Evolutionary conservation across 2,797 vertebrate species (phyloP).

Genomic region (Coendou prehensilis): DNA sequence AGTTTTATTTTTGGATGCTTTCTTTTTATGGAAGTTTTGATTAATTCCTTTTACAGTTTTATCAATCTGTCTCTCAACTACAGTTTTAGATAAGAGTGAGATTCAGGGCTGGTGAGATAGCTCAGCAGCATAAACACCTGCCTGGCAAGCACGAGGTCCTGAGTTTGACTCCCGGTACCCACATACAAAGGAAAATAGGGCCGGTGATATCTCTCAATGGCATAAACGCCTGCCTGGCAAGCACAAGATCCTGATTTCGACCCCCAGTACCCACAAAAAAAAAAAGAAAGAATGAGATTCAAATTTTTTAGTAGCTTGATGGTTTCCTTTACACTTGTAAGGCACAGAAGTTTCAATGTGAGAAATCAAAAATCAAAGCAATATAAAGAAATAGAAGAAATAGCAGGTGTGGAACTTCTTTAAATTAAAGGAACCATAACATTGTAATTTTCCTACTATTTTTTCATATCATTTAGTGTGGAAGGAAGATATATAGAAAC

Average conservation of each 20-base stretch:
- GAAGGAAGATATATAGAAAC: not conserved
- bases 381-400: not conserved
- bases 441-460: slow-evolving; percentile 20
- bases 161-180: too few species aligned
- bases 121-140: too few species aligned
- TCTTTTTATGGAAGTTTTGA: slow-evolving; percentile 56
- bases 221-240: too few species aligned
- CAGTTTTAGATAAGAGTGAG: slow-evolving; percentile 56
- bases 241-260: too few species aligned
- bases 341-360: slow-evolving; percentile 14
- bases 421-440: slow-evolving; percentile 15
- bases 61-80: slow-evolving; percentile 44
- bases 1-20: slow-evolving; percentile 69
- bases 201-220: too few species aligned
- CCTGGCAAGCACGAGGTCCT: too few species aligned
- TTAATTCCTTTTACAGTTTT: slow-evolving; percentile 71
- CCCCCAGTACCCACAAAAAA: too few species aligned
- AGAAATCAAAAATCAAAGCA: slow-evolving; percentile 56
- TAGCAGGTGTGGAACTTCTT: not conserved
- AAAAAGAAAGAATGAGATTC: slow-evolving; percentile 40
- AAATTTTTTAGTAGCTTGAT: slow-evolving; percentile 66
- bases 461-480: not conserved
- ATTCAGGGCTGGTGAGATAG: not conserved
- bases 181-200: too few species aligned
- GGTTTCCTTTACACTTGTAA: slow-evolving; percentile 67